Conservation (phyloP, 2,888 invertebrate species). For the Amphipoea lucens region DNA sequence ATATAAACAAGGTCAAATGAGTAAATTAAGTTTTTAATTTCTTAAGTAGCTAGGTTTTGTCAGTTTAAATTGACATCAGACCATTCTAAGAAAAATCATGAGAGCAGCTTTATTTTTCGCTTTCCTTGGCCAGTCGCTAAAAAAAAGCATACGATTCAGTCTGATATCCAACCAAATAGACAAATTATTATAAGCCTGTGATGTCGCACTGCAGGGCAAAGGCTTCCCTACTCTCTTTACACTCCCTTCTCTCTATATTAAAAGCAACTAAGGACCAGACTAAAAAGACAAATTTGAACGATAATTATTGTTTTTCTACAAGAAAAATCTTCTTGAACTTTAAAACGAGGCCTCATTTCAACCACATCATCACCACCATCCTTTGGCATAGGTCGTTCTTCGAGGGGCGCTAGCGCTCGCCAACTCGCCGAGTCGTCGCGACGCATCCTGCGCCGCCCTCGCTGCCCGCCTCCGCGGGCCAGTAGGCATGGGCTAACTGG, state of each 20-base stretch:
- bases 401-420: constrained; percentile 25
- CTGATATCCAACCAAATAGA: not conserved
- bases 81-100: not conserved
- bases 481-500: constrained; percentile 49
- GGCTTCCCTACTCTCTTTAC: not conserved
- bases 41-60: not conserved
- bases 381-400: constrained; percentile 47
- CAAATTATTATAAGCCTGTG: not conserved
- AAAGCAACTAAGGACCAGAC: not conserved
- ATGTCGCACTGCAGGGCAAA: not conserved
- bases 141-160: not conserved
- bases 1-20: constrained; percentile 39
- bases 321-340: not conserved
- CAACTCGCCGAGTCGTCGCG: constrained; percentile 39
- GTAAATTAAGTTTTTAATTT: constrained; percentile 10
- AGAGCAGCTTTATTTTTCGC: not conserved
- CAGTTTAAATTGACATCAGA: not conserved
- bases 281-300: not conserved
- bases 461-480: constrained; percentile 30
- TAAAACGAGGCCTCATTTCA: constrained; percentile 8
- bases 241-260: not conserved
- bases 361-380: constrained; percentile 37
- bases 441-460: constrained; percentile 37
- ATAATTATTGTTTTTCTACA: not conserved
- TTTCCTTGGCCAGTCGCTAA: not conserved